Evolutionary conservation across 2,797 vertebrate species (phyloP).

Genomic region (Muscicapa striata): DNA sequence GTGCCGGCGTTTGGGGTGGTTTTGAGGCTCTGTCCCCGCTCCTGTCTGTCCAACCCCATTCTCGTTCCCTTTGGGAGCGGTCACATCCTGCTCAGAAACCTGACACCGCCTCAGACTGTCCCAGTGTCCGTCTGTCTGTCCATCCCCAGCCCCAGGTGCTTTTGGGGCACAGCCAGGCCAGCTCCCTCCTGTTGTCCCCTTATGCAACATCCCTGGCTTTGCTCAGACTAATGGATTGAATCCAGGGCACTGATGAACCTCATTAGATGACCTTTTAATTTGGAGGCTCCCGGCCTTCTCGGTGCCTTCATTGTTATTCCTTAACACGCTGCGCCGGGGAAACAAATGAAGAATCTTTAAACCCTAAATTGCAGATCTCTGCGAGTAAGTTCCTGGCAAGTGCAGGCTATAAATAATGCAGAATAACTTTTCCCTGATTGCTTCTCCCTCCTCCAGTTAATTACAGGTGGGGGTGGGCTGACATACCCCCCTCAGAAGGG

Average conservation of each 20-base stretch:
- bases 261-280: constrained; percentile 20
- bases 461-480: background rate
- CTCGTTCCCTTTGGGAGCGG: background rate
- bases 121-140: fast-evolving
- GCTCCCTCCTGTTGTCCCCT: background rate
- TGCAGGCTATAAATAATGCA: constrained; percentile 65
- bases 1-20: fast-evolving
- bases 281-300: background rate
- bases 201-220: fast-evolving
- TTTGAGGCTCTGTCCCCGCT: fast-evolving
- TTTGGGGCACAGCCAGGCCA: background rate
- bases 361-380: constrained; percentile 63
- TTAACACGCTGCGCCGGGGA: constrained; percentile 8
- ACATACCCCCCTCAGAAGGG: background rate
- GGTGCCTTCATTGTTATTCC: constrained; percentile 58
- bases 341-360: constrained; percentile 64
- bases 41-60: background rate
- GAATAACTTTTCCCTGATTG: constrained; percentile 66
- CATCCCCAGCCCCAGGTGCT: fast-evolving
- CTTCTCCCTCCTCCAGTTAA: constrained; percentile 50
- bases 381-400: constrained; percentile 62
- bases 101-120: fast-evolving
- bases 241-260: background rate
- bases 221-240: background rate
- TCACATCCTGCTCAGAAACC: fast-evolving